Percentiles rank a stretch among this genome's conserved stretches.
Conservation (phyloP, 1,140 invertebrate species). For the Lepidotrigona ventralis region DNA sequence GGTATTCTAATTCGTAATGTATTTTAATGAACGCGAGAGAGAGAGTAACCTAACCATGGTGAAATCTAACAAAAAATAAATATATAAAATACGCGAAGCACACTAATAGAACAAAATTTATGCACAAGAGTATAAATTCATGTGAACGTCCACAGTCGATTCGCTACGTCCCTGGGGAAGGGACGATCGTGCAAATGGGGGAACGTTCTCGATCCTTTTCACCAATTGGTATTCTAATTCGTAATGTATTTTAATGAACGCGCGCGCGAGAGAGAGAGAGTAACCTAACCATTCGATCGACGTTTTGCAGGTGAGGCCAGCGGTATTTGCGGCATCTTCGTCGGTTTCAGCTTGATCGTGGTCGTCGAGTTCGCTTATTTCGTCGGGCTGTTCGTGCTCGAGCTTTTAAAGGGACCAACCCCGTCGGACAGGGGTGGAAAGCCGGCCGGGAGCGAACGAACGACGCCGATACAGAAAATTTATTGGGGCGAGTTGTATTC, state of each 20-base stretch:
- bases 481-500: slow-evolving; percentile 65
- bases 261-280: neutral
- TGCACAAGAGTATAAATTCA: no score
- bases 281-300: neutral
- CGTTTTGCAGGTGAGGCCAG: slow-evolving; percentile 81
- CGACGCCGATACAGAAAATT: slow-evolving; percentile 40
- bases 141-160: no score
- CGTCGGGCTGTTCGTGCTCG: slow-evolving; percentile 67
- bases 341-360: slow-evolving; percentile 83
- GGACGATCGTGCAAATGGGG: no score
- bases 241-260: neutral
- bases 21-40: neutral
- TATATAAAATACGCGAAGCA: no score
- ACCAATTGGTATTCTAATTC: no score
- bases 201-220: no score
- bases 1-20: neutral
- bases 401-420: slow-evolving; percentile 23
- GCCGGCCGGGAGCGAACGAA: slow-evolving; percentile 2
- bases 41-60: neutral
- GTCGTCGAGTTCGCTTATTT: slow-evolving; percentile 82
- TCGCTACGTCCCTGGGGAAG: no score
- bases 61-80: no score
- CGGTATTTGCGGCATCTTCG: slow-evolving; percentile 83
- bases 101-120: no score
- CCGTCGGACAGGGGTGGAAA: neutral